A percentile compares a stretch with the other conserved stretches of the same genome.
Evolutionary conservation across 2,888 invertebrate species (phyloP).

Genomic region (Orchestes rusci): DNA sequence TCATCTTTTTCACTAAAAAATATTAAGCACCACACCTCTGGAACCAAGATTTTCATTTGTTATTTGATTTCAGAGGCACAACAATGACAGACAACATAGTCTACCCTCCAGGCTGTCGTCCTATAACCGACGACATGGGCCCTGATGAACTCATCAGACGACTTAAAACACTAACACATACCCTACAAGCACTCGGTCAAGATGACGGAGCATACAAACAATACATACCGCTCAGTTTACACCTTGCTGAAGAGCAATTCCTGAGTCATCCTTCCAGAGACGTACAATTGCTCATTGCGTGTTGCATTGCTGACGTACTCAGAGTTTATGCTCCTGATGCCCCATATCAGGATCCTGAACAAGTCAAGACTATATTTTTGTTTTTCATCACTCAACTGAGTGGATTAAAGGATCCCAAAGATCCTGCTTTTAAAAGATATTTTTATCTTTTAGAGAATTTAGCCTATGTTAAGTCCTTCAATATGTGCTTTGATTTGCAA

Average conservation of each 20-base stretch:
- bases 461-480: constrained; percentile 96
- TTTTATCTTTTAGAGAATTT: constrained; percentile 95
- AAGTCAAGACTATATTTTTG: constrained; percentile 86
- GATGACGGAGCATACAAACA: constrained; percentile 92
- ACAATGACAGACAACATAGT: constrained; percentile 83
- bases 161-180: constrained; percentile 88
- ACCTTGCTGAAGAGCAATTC: constrained; percentile 89
- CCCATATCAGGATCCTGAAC: constrained; percentile 92
- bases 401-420: constrained; percentile 92
- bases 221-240: constrained; percentile 85
- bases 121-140: constrained; percentile 89
- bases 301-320: constrained; percentile 95
- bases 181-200: constrained; percentile 93
- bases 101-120: constrained; percentile 93
- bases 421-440: constrained; percentile 90
- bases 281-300: constrained; percentile 86
- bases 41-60: too few relatives aligned
- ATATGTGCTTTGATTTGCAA: constrained; percentile 97
- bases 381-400: constrained; percentile 91
- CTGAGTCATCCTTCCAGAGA: constrained; percentile 84
- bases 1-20: too few relatives aligned
- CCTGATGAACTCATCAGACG: constrained; percentile 93
- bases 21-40: too few relatives aligned
- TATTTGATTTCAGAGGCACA: too few relatives aligned
- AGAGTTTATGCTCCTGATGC: constrained; percentile 96